Evolutionary conservation across 53 echinoderm and acorn worm species (phyloP).

Genomic region (Astropecten irregularis): DNA sequence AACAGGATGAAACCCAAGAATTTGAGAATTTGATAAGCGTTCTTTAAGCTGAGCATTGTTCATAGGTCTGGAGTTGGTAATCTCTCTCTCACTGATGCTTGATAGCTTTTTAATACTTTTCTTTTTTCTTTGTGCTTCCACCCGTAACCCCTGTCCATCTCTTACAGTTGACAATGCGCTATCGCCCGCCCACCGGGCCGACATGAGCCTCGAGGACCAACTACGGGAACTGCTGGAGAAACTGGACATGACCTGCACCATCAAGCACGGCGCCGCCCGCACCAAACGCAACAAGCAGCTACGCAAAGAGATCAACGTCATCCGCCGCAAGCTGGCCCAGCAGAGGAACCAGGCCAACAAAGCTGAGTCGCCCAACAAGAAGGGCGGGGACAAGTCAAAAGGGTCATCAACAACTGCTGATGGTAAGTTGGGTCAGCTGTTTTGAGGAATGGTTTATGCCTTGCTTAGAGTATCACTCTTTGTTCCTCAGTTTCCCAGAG

Average conservation of each 20-base stretch:
- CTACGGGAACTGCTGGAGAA: conserved; percentile 90
- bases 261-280: conserved; percentile 86
- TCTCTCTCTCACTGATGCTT: too few species aligned
- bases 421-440: conserved; percentile 51
- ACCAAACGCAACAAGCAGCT: conserved; percentile 94
- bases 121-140: too few species aligned
- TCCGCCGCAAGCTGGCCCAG: conserved; percentile 80
- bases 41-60: too few species aligned
- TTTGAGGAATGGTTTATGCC: background rate
- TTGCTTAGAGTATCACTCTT: background rate
- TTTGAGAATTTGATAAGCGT: too few species aligned
- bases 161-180: conserved; percentile 90
- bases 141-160: too few species aligned
- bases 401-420: conserved; percentile 40
- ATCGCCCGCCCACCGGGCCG: conserved; percentile 81
- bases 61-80: too few species aligned
- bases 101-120: too few species aligned
- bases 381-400: conserved; percentile 30
- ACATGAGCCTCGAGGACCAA: conserved; percentile 88
- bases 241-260: conserved; percentile 90
- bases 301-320: conserved; percentile 88
- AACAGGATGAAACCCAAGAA: too few species aligned
- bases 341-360: conserved; percentile 64
- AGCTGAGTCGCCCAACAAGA: conserved; percentile 39
- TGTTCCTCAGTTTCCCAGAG: too few species aligned